phyloP scores from a whole-genome alignment of 2,888 invertebrate genomes.

The Scaptomyza parva region DNA sequence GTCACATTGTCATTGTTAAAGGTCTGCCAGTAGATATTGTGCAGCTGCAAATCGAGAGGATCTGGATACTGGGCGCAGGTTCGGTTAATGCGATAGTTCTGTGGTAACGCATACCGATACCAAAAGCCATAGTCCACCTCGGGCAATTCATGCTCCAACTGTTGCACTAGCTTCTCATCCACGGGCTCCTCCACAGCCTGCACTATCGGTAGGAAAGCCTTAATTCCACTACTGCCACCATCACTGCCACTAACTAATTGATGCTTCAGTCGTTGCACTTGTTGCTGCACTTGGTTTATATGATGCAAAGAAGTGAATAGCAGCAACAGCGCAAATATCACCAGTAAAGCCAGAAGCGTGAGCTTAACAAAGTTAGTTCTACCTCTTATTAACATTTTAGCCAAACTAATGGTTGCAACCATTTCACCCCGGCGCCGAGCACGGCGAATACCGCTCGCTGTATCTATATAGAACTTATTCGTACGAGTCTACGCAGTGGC shows the following conservation, averaged over 20 bases:
- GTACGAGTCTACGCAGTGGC: slow-evolving; percentile 5
- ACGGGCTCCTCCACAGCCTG: slow-evolving; percentile 48
- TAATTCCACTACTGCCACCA: background rate
- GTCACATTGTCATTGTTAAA: slow-evolving; percentile 91
- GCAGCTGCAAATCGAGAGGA: slow-evolving; percentile 94
- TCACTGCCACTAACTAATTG: too few relatives aligned
- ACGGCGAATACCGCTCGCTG: slow-evolving; percentile 17
- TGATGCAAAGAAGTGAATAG: slow-evolving; percentile 30
- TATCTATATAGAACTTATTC: slow-evolving; percentile 26
- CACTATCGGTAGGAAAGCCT: background rate
- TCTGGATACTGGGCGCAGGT: slow-evolving; percentile 92
- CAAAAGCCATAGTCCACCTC: slow-evolving; percentile 68
- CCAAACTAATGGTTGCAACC: slow-evolving; percentile 36
- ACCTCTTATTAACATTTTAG: slow-evolving; percentile 57
- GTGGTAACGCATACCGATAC: slow-evolving; percentile 60
- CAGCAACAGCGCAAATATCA: slow-evolving; percentile 44
- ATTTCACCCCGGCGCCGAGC: background rate
- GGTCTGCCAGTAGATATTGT: slow-evolving; percentile 97
- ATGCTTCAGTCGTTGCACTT: background rate
- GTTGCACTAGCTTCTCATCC: slow-evolving; percentile 47
- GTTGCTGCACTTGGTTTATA: background rate
- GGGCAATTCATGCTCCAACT: slow-evolving; percentile 62
- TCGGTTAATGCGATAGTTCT: slow-evolving; percentile 25
- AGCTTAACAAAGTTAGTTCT: slow-evolving; percentile 42
- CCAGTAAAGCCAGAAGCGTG: slow-evolving; percentile 42